These are phyloP conservation scores for Corythoichthys haematopterus DNA, from an alignment of 2,113 vertebrate genomes.

Conservation along the genomic window DNA sequence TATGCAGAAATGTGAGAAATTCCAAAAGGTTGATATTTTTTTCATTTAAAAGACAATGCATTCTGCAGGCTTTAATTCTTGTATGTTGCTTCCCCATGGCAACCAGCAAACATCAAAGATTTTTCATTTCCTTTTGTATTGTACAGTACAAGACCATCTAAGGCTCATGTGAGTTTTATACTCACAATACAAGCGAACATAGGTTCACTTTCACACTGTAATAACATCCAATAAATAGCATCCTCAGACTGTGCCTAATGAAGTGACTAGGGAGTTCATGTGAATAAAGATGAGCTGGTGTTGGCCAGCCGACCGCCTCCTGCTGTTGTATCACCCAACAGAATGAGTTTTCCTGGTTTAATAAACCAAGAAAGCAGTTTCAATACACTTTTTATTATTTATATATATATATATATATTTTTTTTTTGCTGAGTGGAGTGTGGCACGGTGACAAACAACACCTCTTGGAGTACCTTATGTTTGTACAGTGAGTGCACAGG, in stretches of 20 bases:
- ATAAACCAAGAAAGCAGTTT: conserved; percentile 16
- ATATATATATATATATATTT: no score
- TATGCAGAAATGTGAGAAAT: no score
- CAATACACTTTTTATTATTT: conserved; percentile 36
- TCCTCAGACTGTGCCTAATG: neutral
- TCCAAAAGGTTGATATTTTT: no score
- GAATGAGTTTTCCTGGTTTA: neutral
- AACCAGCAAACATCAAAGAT: conserved; percentile 38
- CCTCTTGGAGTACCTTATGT: neutral
- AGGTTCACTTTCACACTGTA: neutral
- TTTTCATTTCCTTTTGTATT: conserved; percentile 36
- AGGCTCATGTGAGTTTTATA: conserved; percentile 22
- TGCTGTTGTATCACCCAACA: conserved; percentile 10
- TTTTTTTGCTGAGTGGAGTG: neutral
- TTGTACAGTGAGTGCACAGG: conserved; percentile 21
- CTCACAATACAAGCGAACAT: neutral
- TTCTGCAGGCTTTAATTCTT: no score
- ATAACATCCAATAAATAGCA: neutral
- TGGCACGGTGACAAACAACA: neutral
- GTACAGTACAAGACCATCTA: conserved; percentile 31
- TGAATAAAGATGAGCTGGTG: conserved; percentile 8
- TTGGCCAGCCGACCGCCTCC: conserved; percentile 4
- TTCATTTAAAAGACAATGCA: no score
- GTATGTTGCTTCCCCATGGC: conserved; percentile 40
- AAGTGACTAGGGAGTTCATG: no score